These are phyloP conservation scores for Holotrichia oblita DNA, from an alignment of 1,140 invertebrate genomes.

Conservation along the genomic window DNA sequence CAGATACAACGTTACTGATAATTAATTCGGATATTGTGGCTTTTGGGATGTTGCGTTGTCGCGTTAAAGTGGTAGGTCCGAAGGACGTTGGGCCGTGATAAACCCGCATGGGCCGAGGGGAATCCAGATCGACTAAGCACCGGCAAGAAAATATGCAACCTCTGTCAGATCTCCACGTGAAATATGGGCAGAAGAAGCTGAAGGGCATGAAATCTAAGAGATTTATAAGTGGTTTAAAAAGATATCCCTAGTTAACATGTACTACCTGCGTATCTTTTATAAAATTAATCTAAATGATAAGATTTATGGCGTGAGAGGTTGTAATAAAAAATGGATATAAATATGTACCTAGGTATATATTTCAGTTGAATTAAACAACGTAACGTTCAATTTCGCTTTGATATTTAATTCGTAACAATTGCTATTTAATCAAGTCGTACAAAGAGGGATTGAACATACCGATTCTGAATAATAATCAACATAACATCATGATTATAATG, in stretches of 20 bases:
- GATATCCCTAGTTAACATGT: constrained; percentile 20
- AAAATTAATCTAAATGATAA: background rate
- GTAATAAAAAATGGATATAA: too few relatives aligned
- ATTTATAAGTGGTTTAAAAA: constrained; percentile 18
- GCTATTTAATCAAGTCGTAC: too few relatives aligned
- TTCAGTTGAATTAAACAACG: too few relatives aligned
- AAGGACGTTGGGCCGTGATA: background rate
- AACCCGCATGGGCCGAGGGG: background rate
- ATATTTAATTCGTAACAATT: too few relatives aligned
- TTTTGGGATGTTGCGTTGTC: background rate
- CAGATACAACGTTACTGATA: background rate
- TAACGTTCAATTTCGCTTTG: too few relatives aligned
- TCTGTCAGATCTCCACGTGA: background rate
- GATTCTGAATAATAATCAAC: too few relatives aligned
- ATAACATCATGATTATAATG: too few relatives aligned
- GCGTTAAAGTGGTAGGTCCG: background rate
- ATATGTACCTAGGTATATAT: too few relatives aligned
- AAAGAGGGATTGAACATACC: too few relatives aligned
- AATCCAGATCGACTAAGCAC: constrained; percentile 7
- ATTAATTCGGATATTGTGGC: constrained; percentile 8
- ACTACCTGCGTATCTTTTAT: background rate
- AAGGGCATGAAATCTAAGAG: constrained; percentile 15
- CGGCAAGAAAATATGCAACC: constrained; percentile 1
- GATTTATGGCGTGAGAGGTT: background rate
- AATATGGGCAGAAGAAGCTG: constrained; percentile 15